Conservation (phyloP, 2,113 vertebrate genomes). For the Alectura lathami region DNA sequence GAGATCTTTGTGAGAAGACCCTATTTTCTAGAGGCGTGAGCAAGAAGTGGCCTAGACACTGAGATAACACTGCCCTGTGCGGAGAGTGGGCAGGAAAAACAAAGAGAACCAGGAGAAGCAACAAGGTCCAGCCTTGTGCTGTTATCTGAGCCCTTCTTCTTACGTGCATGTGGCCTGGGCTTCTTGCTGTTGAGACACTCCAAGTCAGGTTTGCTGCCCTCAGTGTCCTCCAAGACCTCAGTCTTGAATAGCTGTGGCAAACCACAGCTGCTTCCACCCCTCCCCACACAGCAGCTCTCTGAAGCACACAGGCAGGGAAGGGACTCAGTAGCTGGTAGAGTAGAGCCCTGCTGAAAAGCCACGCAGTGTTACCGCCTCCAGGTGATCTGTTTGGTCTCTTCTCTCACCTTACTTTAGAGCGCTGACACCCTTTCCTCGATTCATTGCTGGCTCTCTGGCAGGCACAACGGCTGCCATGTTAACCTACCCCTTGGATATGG, state of each 20-base stretch:
- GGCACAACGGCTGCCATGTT: slow-evolving; percentile 89
- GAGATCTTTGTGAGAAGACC: not conserved
- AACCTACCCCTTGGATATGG: slow-evolving; percentile 97
- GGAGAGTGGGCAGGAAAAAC: not conserved
- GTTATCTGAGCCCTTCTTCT: not conserved
- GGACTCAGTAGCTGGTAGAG: not conserved
- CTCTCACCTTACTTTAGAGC: slow-evolving; percentile 73
- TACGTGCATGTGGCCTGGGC: not conserved
- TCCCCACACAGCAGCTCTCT: not conserved
- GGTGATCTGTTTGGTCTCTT: slow-evolving; percentile 15
- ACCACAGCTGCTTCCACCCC: not conserved
- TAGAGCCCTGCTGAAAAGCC: not conserved
- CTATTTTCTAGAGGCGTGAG: not conserved
- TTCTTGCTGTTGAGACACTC: not conserved
- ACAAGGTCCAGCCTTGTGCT: not conserved
- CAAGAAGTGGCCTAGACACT: not conserved
- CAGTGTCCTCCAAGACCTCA: not conserved
- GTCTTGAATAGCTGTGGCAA: not conserved
- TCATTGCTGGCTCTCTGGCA: slow-evolving; percentile 90
- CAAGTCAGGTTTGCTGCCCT: not conserved
- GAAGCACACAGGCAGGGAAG: not conserved
- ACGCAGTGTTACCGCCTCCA: not conserved
- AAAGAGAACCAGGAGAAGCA: not conserved
- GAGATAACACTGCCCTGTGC: not conserved
- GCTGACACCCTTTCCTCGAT: slow-evolving; percentile 89